These are phyloP conservation scores for Takifugu bimaculatus DNA, from an alignment of 2,113 vertebrate species.

Conservation along the genomic window DNA sequence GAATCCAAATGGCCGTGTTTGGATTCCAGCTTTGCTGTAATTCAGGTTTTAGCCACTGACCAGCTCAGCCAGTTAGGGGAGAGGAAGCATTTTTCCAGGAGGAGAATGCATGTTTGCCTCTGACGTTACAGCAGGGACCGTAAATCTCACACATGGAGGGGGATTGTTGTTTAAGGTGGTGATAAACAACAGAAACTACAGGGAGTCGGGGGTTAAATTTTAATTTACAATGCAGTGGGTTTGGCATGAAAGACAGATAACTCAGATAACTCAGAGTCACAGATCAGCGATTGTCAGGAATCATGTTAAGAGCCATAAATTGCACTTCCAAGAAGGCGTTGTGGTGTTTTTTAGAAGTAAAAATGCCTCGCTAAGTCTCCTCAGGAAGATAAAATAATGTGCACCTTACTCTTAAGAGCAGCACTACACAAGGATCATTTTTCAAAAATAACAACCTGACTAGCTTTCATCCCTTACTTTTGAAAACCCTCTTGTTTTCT, in stretches of 20 bases:
- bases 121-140: constrained; percentile 11
- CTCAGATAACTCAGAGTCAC: constrained; percentile 1
- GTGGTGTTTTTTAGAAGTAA: constrained; percentile 13
- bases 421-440: constrained; percentile 75
- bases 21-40: constrained; percentile 54
- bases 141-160: constrained; percentile 8
- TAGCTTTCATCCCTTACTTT: constrained; percentile 78
- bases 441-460: constrained; percentile 74
- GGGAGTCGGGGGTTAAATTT: not conserved
- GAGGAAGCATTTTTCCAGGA: constrained; percentile 5
- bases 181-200: constrained; percentile 11
- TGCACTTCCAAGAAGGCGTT: constrained; percentile 42
- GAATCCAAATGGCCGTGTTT: constrained; percentile 52
- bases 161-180: not conserved
- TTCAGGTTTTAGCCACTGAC: constrained; percentile 47
- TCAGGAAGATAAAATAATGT: constrained; percentile 71
- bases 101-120: constrained; percentile 6
- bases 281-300: constrained; percentile 36
- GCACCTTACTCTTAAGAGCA: constrained; percentile 72
- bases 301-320: constrained; percentile 44
- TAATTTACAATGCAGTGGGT: too few species aligned
- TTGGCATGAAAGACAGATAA: too few species aligned
- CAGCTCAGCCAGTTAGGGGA: constrained; percentile 40
- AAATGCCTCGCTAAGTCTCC: constrained; percentile 54
- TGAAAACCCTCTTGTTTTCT: constrained; percentile 77